phyloP scores from a whole-genome alignment of 2,888 invertebrate species.

The Drosophila birchii region DNA sequence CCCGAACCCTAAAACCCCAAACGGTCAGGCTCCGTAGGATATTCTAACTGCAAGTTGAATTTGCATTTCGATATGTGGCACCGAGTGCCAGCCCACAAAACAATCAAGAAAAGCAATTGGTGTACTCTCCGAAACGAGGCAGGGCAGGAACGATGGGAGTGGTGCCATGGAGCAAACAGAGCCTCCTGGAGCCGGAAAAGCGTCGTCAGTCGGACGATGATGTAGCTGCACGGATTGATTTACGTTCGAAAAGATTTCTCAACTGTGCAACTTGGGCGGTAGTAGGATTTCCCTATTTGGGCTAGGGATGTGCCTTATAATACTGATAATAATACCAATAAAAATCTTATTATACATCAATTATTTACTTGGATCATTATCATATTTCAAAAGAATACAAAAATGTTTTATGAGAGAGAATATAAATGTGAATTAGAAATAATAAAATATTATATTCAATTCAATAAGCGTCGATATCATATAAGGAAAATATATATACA shows the following conservation, averaged over 20 bases:
- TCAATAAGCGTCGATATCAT: no score
- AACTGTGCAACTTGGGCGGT: conserved; percentile 67
- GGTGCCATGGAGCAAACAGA: conserved; percentile 5
- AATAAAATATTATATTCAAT: no score
- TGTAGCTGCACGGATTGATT: conserved; percentile 83
- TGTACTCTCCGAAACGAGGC: conserved; percentile 27
- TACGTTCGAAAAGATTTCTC: conserved; percentile 85
- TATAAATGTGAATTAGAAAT: neutral
- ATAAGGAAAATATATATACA: no score
- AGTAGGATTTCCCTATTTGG: neutral
- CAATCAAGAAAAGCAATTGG: conserved; percentile 76
- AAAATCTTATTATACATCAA: neutral
- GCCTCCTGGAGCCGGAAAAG: conserved; percentile 45
- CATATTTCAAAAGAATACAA: neutral
- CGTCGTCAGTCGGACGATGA: conserved; percentile 63
- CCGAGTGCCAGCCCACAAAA: conserved; percentile 53
- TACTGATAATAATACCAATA: neutral
- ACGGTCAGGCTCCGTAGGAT: conserved; percentile 24
- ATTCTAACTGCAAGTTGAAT: conserved; percentile 68
- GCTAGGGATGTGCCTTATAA: neutral
- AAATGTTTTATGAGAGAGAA: neutral
- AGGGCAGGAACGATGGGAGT: neutral
- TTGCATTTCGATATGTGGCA: conserved; percentile 75
- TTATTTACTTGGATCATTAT: no score
- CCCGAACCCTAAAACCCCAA: neutral